Percentiles rank a stretch among this genome's conserved stretches.
Conservation (phyloP, 2,113 vertebrate species). For the Dunckerocampus dactyliophorus region DNA sequence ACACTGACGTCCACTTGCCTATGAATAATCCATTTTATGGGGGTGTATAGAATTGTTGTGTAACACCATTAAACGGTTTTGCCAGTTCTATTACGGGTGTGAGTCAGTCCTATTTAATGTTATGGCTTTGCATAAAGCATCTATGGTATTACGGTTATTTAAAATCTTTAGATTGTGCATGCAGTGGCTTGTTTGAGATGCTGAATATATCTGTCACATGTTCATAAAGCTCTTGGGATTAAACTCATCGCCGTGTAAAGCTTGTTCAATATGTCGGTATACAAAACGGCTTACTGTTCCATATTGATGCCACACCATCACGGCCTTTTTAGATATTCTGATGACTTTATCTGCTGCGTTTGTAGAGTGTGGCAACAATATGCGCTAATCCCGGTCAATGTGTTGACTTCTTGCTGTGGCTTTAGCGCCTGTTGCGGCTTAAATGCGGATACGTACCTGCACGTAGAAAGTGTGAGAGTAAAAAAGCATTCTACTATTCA, state of each 20-base stretch:
- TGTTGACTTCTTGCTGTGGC: conserved; percentile 31
- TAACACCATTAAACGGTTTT: conserved; percentile 11
- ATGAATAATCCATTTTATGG: conserved; percentile 38
- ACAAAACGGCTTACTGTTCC: conserved; percentile 51
- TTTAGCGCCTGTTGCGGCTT: neutral
- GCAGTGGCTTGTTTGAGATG: conserved; percentile 27
- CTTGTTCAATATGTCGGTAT: conserved; percentile 49
- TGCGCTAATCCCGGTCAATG: conserved; percentile 35
- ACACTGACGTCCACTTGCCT: conserved; percentile 19
- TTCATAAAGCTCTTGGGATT: conserved; percentile 46
- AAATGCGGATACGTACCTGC: neutral
- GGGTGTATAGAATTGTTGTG: conserved; percentile 1
- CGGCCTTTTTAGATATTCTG: conserved; percentile 25
- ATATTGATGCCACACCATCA: conserved; percentile 23
- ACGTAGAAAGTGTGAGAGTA: no score
- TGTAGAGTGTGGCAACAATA: conserved; percentile 13
- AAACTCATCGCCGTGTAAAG: conserved; percentile 45
- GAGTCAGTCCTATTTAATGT: conserved; percentile 1
- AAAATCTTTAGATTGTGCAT: conserved; percentile 21
- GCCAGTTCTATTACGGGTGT: neutral
- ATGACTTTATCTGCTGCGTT: conserved; percentile 41
- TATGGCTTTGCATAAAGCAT: conserved; percentile 9
- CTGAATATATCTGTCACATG: conserved; percentile 40
- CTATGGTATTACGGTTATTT: conserved; percentile 17
- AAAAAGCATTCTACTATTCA: no score